Conservation (phyloP, 2,888 invertebrate genomes). For the Ochlodes sylvanus region DNA sequence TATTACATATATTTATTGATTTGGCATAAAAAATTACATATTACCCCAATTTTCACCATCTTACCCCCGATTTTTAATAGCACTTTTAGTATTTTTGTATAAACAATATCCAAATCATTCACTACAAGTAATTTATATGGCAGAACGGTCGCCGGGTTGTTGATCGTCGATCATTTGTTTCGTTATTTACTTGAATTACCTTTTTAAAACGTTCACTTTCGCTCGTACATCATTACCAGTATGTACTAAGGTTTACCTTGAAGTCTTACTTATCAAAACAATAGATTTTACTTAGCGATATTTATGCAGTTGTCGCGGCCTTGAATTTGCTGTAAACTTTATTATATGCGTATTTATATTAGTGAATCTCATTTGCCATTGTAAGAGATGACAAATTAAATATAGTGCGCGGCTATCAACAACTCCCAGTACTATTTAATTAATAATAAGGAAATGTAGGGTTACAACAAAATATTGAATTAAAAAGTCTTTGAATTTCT, state of each 20-base stretch:
- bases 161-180: too few species aligned
- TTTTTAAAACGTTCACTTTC: background rate
- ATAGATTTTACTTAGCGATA: constrained; percentile 59
- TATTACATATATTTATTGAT: too few species aligned
- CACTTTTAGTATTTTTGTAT: too few species aligned
- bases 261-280: constrained; percentile 75
- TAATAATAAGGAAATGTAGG: too few species aligned
- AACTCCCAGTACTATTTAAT: background rate
- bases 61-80: too few species aligned
- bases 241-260: constrained; percentile 52
- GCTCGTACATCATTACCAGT: background rate
- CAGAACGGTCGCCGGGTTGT: too few species aligned
- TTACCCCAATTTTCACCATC: too few species aligned
- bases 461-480: too few species aligned
- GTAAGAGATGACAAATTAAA: background rate
- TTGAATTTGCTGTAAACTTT: constrained; percentile 53
- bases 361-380: background rate
- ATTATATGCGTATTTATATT: background rate
- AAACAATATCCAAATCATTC: too few species aligned
- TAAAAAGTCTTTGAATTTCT: too few species aligned
- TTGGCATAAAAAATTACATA: too few species aligned
- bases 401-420: background rate
- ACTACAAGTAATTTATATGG: too few species aligned
- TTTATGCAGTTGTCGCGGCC: constrained; percentile 58
- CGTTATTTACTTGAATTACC: background rate